phyloP scores from a whole-genome alignment of 2,888 invertebrate species.

The Amphipoea oculea region DNA sequence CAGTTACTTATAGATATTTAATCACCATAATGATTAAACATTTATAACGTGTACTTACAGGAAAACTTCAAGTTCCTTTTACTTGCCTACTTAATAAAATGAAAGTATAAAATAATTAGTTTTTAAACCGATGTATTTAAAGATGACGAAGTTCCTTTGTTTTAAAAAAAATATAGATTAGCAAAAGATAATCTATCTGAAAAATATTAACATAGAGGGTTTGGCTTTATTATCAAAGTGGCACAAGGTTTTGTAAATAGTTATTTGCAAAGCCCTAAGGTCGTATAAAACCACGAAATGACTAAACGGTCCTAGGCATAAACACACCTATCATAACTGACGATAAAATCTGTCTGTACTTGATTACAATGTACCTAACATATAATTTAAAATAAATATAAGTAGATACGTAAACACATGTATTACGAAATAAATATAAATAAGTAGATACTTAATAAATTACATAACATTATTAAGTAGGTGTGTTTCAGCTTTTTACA shows the following conservation, averaged over 20 bases:
- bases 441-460: constrained; percentile 10
- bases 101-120: constrained; percentile 44
- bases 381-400: background rate
- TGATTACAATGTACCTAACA: background rate
- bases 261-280: constrained; percentile 20
- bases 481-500: constrained; percentile 17
- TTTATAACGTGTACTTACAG: constrained; percentile 15
- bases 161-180: background rate
- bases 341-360: constrained; percentile 17
- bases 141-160: background rate
- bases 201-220: constrained; percentile 3
- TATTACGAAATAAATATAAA: constrained; percentile 4
- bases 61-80: constrained; percentile 42
- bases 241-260: constrained; percentile 35
- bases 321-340: background rate
- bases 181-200: background rate
- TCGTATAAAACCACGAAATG: background rate
- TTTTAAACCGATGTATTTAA: constrained; percentile 4
- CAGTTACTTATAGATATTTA: background rate
- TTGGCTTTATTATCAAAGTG: constrained; percentile 27
- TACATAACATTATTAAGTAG: constrained; percentile 18
- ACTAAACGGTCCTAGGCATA: background rate
- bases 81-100: constrained; percentile 30
- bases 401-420: background rate
- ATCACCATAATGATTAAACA: constrained; percentile 20